Conservation (phyloP, 1,140 invertebrate genomes). For the Papilio polytes region DNA sequence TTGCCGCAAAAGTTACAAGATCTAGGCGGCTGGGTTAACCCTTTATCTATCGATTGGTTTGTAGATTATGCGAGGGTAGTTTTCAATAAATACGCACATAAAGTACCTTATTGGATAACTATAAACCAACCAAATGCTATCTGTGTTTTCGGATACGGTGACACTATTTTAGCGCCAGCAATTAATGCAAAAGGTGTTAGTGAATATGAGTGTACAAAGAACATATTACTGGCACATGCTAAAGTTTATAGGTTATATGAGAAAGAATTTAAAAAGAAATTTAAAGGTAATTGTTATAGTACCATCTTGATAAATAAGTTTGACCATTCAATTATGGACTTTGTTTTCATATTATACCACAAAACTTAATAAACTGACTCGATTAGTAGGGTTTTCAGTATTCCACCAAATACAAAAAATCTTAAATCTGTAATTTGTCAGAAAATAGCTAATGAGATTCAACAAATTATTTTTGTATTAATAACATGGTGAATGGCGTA, state of each 20-base stretch:
- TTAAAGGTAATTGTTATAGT: slow-evolving; percentile 80
- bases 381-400: too few relatives aligned
- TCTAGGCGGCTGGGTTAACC: slow-evolving; percentile 87
- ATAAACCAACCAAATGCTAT: slow-evolving; percentile 88
- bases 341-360: too few relatives aligned
- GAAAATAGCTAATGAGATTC: too few relatives aligned
- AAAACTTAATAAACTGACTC: too few relatives aligned
- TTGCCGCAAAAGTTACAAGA: slow-evolving; percentile 86
- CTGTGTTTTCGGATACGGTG: slow-evolving; percentile 85
- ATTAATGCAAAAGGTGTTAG: slow-evolving; percentile 80
- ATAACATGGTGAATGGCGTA: too few relatives aligned
- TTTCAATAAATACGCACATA: slow-evolving; percentile 85
- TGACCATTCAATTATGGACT: too few relatives aligned
- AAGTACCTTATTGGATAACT: slow-evolving; percentile 87
- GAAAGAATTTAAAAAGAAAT: slow-evolving; percentile 83
- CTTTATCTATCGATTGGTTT: slow-evolving; percentile 84
- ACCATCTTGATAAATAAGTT: too few relatives aligned
- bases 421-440: too few relatives aligned
- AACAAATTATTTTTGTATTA: too few relatives aligned
- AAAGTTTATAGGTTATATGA: slow-evolving; percentile 87
- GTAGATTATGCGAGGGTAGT: slow-evolving; percentile 85
- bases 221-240: slow-evolving; percentile 85
- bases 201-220: slow-evolving; percentile 85
- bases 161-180: slow-evolving; percentile 78
- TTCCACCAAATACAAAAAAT: too few relatives aligned